Conservation (phyloP, 2,113 vertebrate genomes). For the Orthonyx spaldingii region DNA sequence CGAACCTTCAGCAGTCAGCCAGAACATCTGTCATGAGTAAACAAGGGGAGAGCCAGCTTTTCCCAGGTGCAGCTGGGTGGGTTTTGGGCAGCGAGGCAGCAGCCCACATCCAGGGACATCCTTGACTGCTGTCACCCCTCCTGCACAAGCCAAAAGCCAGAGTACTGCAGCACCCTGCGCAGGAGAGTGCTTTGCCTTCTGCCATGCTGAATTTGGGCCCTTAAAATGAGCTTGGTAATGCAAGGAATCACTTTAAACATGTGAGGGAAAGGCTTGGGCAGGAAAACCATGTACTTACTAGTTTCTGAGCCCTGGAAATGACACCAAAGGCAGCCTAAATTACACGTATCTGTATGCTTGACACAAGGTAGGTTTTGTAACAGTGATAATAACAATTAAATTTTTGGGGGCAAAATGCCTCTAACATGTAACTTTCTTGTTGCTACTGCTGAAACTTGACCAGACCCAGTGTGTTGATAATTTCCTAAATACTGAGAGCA, state of each 20-base stretch:
- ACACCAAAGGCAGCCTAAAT: background rate
- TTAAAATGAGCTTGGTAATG: background rate
- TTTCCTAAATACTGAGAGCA: background rate
- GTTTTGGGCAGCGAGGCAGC: background rate
- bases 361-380: background rate
- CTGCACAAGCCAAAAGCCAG: background rate
- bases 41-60: background rate
- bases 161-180: background rate
- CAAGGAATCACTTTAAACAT: background rate
- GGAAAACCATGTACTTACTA: background rate
- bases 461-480: fast-evolving
- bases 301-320: background rate
- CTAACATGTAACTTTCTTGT: background rate
- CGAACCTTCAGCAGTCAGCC: background rate
- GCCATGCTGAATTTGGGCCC: background rate
- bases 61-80: fast-evolving
- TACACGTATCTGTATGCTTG: background rate
- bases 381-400: background rate
- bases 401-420: background rate
- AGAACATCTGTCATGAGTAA: background rate
- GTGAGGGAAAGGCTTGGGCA: background rate
- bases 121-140: background rate
- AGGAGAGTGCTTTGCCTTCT: background rate
- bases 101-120: background rate
- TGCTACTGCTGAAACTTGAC: background rate